phyloP scores from a whole-genome alignment of 2,113 vertebrate genomes.

The Thunnus thynnus region DNA sequence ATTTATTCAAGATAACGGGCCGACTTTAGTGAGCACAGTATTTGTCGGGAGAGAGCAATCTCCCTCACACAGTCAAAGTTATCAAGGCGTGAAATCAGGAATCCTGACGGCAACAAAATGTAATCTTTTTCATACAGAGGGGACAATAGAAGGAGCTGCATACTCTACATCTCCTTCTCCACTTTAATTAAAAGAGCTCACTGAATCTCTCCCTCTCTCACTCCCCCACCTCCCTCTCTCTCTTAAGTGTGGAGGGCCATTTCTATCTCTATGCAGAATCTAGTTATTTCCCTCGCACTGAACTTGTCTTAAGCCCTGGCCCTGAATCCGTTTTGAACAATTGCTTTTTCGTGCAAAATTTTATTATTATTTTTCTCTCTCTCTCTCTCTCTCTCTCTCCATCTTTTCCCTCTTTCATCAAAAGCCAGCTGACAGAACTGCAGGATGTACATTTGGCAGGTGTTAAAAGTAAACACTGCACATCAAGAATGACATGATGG shows the following conservation, averaged over 20 bases:
- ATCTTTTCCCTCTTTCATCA: constrained; percentile 32
- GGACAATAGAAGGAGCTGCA: constrained; percentile 83
- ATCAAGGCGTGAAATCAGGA: constrained; percentile 86
- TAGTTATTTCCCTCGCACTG: constrained; percentile 63
- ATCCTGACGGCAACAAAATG: constrained; percentile 86
- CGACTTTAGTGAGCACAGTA: constrained; percentile 73
- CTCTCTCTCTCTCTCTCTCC: neutral
- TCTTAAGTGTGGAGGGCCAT: constrained; percentile 61
- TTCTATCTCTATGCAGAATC: constrained; percentile 67
- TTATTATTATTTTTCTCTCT: neutral
- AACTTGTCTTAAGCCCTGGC: constrained; percentile 63
- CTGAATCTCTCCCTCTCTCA: constrained; percentile 62
- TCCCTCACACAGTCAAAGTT: constrained; percentile 77
- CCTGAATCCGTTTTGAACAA: constrained; percentile 55
- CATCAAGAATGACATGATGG: neutral
- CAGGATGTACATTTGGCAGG: constrained; percentile 36
- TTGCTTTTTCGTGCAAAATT: constrained; percentile 60
- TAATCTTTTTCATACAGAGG: constrained; percentile 83
- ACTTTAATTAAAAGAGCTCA: constrained; percentile 84
- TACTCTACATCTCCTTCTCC: constrained; percentile 77
- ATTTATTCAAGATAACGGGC: constrained; percentile 82
- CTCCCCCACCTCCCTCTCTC: constrained; percentile 39
- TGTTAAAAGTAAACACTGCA: constrained; percentile 27
- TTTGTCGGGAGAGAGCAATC: constrained; percentile 79
- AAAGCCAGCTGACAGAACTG: constrained; percentile 48